Evolutionary conservation across 2,888 invertebrate genomes (phyloP).

Genomic region (Andrena marginata): DNA sequence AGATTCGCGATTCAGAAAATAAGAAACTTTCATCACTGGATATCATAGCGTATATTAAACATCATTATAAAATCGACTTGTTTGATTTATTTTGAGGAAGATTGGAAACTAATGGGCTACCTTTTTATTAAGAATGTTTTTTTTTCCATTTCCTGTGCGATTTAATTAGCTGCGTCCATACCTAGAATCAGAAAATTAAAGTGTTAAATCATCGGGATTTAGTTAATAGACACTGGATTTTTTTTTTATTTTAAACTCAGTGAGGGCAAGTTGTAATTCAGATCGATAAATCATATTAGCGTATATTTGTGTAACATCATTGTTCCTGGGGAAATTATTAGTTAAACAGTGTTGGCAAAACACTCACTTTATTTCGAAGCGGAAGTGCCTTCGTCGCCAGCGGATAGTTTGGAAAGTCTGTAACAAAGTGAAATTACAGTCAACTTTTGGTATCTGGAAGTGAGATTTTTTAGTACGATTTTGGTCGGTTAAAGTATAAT

Average conservation of each 20-base stretch:
- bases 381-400: neutral
- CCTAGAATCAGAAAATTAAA: slow-evolving; percentile 4
- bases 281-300: slow-evolving; percentile 77
- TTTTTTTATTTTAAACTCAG: slow-evolving; percentile 68
- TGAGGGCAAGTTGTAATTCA: slow-evolving; percentile 81
- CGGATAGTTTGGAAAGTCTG: neutral
- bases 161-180: neutral
- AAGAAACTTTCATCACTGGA: slow-evolving; percentile 44
- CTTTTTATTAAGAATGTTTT: neutral
- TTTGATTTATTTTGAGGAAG: neutral
- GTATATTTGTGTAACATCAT: slow-evolving; percentile 74
- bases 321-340: neutral
- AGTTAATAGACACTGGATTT: neutral
- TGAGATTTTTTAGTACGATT: neutral
- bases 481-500: slow-evolving; percentile 30
- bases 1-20: slow-evolving; percentile 32
- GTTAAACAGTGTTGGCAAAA: neutral
- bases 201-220: neutral
- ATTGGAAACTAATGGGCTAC: slow-evolving; percentile 12
- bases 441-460: neutral
- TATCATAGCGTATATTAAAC: slow-evolving; percentile 70
- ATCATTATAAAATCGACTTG: slow-evolving; percentile 61
- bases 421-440: neutral
- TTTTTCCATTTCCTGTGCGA: neutral
- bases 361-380: neutral